phyloP scores from a whole-genome alignment of 2,797 vertebrate genomes.

The Carduelis carduelis region DNA sequence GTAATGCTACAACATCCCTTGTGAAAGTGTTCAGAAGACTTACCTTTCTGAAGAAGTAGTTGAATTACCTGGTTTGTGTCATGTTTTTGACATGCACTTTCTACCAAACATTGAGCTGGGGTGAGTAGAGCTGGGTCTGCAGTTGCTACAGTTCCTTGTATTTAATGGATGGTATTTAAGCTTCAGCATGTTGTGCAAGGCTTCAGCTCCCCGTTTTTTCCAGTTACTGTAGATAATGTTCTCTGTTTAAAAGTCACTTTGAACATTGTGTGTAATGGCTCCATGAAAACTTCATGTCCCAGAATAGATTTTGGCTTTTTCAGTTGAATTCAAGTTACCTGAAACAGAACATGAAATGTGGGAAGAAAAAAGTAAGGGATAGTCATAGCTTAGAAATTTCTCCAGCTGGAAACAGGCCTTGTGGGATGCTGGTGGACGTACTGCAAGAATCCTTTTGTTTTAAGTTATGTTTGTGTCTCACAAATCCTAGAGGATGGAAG shows the following conservation, averaged over 20 bases:
- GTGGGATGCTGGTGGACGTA: neutral
- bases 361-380: neutral
- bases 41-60: constrained; percentile 7
- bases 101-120: neutral
- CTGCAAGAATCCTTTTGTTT: neutral
- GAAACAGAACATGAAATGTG: neutral
- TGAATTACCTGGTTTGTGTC: constrained; percentile 10
- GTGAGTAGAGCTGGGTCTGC: constrained; percentile 44
- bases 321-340: neutral
- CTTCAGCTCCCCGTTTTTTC: neutral
- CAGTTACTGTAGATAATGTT: neutral
- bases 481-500: neutral
- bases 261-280: neutral
- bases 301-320: neutral
- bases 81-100: neutral
- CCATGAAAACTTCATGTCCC: neutral
- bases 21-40: constrained; percentile 19
- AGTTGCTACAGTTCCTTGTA: neutral
- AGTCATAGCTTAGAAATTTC: neutral
- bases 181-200: neutral
- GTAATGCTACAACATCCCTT: neutral
- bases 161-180: neutral
- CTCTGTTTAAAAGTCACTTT: neutral
- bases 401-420: neutral
- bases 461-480: neutral